phyloP scores from a whole-genome alignment of 53 echinoderm and acorn worm genomes.

The Luidia sarsii region DNA sequence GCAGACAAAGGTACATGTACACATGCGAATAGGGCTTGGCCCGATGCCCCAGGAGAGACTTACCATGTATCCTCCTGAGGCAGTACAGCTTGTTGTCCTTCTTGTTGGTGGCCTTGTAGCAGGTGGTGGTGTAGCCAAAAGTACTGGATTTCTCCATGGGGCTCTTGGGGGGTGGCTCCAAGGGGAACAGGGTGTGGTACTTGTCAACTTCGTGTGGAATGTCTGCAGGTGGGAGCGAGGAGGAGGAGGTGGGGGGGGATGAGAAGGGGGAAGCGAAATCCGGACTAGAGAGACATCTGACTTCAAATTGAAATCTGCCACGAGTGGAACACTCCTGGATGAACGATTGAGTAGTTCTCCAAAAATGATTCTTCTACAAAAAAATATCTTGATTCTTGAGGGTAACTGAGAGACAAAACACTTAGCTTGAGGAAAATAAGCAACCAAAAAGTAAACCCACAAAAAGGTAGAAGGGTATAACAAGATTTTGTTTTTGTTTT shows the following conservation, averaged over 20 bases:
- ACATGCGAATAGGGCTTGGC: too few relatives aligned
- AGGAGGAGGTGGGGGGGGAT: not conserved
- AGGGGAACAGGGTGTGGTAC: slow-evolving; percentile 93
- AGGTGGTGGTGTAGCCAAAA: slow-evolving; percentile 95
- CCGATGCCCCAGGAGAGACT: too few relatives aligned
- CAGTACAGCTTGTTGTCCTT: slow-evolving; percentile 97
- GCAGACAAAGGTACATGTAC: too few relatives aligned
- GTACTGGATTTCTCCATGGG: slow-evolving; percentile 99
- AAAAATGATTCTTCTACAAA: too few relatives aligned
- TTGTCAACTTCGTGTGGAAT: slow-evolving; percentile 94
- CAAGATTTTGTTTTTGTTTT: too few relatives aligned
- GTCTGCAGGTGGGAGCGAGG: slow-evolving; percentile 22
- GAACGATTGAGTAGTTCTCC: not conserved
- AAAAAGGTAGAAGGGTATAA: too few relatives aligned
- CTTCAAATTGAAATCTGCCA: not conserved
- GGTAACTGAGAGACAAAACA: too few relatives aligned
- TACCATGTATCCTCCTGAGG: slow-evolving; percentile 96
- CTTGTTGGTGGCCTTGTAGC: slow-evolving; percentile 97
- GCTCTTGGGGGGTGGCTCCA: slow-evolving; percentile 85
- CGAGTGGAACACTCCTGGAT: not conserved
- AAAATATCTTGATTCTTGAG: too few relatives aligned
- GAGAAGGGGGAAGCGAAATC: not conserved
- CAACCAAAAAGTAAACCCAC: too few relatives aligned
- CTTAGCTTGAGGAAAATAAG: too few relatives aligned
- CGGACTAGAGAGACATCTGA: not conserved